Conservation (phyloP, 2,113 vertebrate species). For the Rhinopomastus cyanomelas region DNA sequence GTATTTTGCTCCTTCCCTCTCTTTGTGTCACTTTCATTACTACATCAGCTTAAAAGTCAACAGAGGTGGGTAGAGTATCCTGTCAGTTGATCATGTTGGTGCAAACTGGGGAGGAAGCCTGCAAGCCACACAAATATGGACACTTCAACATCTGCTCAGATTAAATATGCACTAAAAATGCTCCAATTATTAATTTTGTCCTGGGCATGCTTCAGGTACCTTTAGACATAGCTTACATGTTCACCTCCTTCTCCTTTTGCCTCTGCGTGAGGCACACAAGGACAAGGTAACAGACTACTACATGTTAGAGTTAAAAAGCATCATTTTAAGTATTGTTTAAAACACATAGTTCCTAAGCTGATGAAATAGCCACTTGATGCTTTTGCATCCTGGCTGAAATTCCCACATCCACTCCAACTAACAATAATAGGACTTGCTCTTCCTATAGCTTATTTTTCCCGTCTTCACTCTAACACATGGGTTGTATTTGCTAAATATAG, state of each 20-base stretch:
- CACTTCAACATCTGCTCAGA: not conserved
- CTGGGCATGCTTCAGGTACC: not conserved
- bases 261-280: not conserved
- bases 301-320: not conserved
- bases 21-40: not conserved
- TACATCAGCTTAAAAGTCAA: not conserved
- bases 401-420: not conserved
- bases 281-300: not conserved
- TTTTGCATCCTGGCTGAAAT: not conserved
- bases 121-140: not conserved
- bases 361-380: not conserved
- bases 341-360: not conserved
- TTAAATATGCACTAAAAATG: not conserved
- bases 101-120: not conserved
- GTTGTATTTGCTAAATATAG: slow-evolving; percentile 10
- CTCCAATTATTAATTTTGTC: not conserved
- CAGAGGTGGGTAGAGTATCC: rapidly evolving
- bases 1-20: not conserved
- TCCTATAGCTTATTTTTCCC: not conserved
- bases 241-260: not conserved
- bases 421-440: not conserved
- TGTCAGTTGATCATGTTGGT: not conserved
- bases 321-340: not conserved
- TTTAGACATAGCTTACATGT: not conserved
- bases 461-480: not conserved